These are phyloP conservation scores for Sclerurus mexicanus DNA, from an alignment of 2,113 vertebrate species.

Conservation along the genomic window DNA sequence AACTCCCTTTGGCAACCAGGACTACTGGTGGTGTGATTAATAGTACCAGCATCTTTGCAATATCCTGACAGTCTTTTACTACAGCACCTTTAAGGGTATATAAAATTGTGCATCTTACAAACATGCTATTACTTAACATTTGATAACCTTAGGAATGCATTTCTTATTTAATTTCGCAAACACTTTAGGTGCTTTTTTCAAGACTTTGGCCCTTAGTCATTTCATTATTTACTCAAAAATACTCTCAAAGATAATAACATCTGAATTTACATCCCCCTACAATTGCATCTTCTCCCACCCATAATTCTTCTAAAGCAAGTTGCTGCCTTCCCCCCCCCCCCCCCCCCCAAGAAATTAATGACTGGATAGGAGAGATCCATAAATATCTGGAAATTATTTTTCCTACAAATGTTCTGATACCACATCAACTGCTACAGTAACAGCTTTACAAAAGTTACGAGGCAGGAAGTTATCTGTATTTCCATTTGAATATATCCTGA, in stretches of 20 bases:
- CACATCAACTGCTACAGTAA: background rate
- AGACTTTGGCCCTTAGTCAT: background rate
- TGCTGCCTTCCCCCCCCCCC: fast-evolving
- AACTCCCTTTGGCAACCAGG: background rate
- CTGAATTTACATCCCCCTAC: background rate
- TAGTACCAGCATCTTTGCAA: background rate
- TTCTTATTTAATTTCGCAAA: background rate
- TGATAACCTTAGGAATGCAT: background rate
- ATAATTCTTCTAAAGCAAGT: background rate
- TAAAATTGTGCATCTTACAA: background rate
- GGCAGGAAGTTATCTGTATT: background rate
- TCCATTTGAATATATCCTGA: background rate
- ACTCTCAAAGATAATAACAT: background rate
- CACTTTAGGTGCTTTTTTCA: background rate
- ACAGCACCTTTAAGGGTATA: background rate
- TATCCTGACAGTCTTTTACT: background rate
- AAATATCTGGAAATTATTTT: background rate
- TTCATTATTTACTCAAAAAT: background rate
- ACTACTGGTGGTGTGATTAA: background rate
- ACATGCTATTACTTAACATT: background rate
- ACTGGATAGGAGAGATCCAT: background rate
- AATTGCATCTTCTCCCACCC: background rate
- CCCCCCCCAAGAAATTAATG: background rate
- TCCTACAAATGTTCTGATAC: background rate
- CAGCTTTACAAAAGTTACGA: background rate